Evolutionary conservation across 2,888 invertebrate species (phyloP), one percentile per base, ranked within the genome.

Genomic region (Ectemnius cavifrons): DNA sequence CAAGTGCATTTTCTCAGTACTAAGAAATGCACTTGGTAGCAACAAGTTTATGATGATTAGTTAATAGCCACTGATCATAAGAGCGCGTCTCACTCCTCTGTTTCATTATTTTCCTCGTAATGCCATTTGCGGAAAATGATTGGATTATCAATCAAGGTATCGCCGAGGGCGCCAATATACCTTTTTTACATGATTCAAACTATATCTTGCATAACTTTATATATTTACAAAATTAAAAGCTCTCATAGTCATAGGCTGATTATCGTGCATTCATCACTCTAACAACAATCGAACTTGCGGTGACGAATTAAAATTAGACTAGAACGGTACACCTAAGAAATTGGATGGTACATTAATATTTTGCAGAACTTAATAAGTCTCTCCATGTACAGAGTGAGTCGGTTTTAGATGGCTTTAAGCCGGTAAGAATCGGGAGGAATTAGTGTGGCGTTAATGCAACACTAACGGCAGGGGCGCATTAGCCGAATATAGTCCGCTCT

Each of bases 231-330:
- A 83, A 71, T 78, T 66, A 75, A 75, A 67, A 69, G 20, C 59
- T 75, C 45, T 68, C 68, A 20, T 71, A 49, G 57, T 66, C 72
- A 61, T 69, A 73, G 27, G 64, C 66, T 79, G 68, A 84, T 85
- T 78, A 81, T 79, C 74, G 71, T 80, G 78, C 80, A 79, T 72
- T 71, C 84, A 68, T 77, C 78, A 74, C 73, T 80, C 73, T 78
- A 80, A 78, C 75, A 77, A 85, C 74, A 82, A 87, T 87, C 82
- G 84, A 87, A 86, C 84, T 84, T 85, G 20, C 20, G 77, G 82
- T 86, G 83, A 83, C 80, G 78, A 86, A 86, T 49, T 63, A 60
- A 59, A 11, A 61, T 77, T 74, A 84, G 73, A 83, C 71, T 81
- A 81, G 62, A 81, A 52, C n/a, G 52, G 16, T 6, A 49, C 49